A percentile compares a stretch with the other conserved stretches of the same genome.
phyloP scores from a whole-genome alignment of 2,888 invertebrate genomes.

The Pseudanteris insignis region DNA sequence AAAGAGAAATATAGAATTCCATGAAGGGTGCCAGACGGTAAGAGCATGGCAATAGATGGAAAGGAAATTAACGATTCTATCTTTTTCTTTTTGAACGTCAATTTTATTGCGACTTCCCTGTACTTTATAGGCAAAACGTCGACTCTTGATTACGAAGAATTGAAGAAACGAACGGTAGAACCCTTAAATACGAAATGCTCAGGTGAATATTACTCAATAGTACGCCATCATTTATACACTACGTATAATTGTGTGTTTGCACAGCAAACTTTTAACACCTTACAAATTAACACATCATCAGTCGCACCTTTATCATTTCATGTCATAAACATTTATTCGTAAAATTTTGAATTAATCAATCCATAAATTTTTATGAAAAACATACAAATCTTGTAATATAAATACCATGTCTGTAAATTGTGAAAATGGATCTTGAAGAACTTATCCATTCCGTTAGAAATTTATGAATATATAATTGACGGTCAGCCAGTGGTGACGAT shows the following conservation, averaged over 20 bases:
- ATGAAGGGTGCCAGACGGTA: constrained; percentile 22
- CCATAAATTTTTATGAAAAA: background rate
- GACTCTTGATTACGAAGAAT: constrained; percentile 38
- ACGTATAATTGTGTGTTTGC: too few species aligned
- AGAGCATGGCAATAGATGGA: constrained; percentile 32
- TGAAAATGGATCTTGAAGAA: too few species aligned
- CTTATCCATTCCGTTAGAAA: too few species aligned
- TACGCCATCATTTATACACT: too few species aligned
- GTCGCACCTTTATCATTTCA: too few species aligned
- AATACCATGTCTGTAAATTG: too few species aligned
- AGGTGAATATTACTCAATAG: constrained; percentile 19
- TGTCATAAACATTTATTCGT: too few species aligned
- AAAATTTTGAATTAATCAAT: background rate
- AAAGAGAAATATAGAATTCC: constrained; percentile 22
- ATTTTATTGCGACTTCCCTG: constrained; percentile 42
- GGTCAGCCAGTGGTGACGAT: too few species aligned
- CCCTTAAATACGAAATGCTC: constrained; percentile 21
- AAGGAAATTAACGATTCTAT: constrained; percentile 41
- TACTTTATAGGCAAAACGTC: constrained; percentile 40
- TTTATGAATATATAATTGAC: too few species aligned
- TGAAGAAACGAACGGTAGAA: constrained; percentile 21
- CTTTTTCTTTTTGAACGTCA: constrained; percentile 40
- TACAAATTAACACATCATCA: too few species aligned
- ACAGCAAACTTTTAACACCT: too few species aligned
- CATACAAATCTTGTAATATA: too few species aligned